Conservation (phyloP, 2,113 vertebrate genomes). For the Otocyon megalotis region DNA sequence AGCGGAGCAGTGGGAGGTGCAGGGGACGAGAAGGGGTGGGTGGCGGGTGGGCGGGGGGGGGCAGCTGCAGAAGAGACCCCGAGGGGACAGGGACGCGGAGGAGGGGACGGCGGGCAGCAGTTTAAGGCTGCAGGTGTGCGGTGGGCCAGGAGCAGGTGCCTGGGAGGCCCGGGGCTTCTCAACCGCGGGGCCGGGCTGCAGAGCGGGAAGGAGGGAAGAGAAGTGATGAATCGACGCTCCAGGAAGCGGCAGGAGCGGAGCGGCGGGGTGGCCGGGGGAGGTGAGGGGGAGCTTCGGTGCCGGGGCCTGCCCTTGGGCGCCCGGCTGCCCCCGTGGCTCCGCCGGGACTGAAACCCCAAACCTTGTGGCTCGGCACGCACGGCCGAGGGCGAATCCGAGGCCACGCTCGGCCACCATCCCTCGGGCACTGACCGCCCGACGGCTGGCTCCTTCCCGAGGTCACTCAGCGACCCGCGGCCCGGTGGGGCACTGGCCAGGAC, state of each 20-base stretch:
- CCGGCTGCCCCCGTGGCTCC: fast-evolving
- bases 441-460: not conserved
- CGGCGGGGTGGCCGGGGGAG: fast-evolving
- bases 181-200: too few species aligned
- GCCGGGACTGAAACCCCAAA: fast-evolving
- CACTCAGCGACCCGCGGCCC: too few species aligned
- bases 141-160: fast-evolving
- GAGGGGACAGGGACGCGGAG: too few species aligned
- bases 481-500: fast-evolving
- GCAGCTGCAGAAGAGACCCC: not conserved
- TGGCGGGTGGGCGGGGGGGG: fast-evolving
- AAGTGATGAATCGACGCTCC: not conserved
- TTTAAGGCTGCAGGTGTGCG: not conserved
- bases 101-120: fast-evolving
- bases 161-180: not conserved
- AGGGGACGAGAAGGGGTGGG: not conserved
- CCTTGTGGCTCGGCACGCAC: fast-evolving
- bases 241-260: not conserved
- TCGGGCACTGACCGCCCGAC: fast-evolving
- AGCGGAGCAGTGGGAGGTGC: fast-evolving
- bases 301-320: fast-evolving
- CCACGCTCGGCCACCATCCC: fast-evolving
- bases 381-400: fast-evolving
- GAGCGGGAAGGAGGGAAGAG: not conserved
- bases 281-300: fast-evolving